phyloP scores from a whole-genome alignment of 1,140 invertebrate species.

The Subanguina moxae region DNA sequence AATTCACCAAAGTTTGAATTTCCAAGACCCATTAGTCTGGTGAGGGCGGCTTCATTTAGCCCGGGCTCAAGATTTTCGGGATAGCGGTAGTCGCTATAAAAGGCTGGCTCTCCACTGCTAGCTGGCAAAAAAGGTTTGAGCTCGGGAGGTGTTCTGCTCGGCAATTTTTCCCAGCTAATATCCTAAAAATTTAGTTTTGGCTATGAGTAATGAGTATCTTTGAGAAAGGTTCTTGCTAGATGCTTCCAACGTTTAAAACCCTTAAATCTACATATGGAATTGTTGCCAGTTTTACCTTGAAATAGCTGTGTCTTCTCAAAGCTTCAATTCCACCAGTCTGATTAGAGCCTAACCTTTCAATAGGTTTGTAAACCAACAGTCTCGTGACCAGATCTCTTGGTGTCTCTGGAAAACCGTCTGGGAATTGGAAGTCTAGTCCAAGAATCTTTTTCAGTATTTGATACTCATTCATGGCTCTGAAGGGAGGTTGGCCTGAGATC shows the following conservation, averaged over 20 bases:
- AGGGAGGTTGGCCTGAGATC: slow-evolving; percentile 84
- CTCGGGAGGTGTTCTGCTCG: slow-evolving; percentile 72
- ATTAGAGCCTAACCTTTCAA: slow-evolving; percentile 36
- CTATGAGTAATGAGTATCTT: neutral
- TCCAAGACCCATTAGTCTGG: slow-evolving; percentile 70
- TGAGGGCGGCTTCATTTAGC: slow-evolving; percentile 74
- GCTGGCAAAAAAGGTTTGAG: slow-evolving; percentile 77
- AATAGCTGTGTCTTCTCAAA: slow-evolving; percentile 40
- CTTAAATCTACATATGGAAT: neutral
- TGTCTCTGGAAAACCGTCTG: slow-evolving; percentile 77
- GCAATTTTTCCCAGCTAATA: slow-evolving; percentile 77
- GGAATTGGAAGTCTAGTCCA: slow-evolving; percentile 83
- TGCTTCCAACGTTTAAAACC: neutral
- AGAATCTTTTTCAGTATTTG: slow-evolving; percentile 93
- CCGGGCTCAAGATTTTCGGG: slow-evolving; percentile 78
- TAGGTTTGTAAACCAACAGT: slow-evolving; percentile 68
- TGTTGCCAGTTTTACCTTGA: slow-evolving; percentile 62
- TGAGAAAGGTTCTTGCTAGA: neutral
- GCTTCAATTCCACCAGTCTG: slow-evolving; percentile 36
- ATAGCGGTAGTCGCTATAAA: slow-evolving; percentile 66
- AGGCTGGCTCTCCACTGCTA: slow-evolving; percentile 68
- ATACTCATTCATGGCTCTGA: slow-evolving; percentile 86
- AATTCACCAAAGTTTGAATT: slow-evolving; percentile 3
- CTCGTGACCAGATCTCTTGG: slow-evolving; percentile 82
- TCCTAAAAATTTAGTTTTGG: slow-evolving; percentile 63